Evolutionary conservation across 2,797 vertebrate species (phyloP), one percentile per base, ranked within the genome.

Genomic region (Lepus oiostolus): DNA sequence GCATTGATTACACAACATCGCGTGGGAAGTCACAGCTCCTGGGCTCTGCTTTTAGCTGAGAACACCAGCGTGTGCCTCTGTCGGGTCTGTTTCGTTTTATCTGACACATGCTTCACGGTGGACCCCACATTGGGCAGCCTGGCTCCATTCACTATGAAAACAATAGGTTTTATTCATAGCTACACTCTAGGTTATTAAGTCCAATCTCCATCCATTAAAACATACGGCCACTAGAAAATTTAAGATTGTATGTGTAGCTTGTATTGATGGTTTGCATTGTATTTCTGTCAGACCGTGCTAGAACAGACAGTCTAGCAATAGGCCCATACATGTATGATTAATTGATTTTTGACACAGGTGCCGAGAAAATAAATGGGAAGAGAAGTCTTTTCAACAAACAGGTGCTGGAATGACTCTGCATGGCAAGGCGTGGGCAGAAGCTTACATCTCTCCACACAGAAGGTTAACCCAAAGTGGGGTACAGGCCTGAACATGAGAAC

Each of bases 111-210:
- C 87, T 97, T 97, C 98, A 97, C 0, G 97, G 98, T 0, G 96
- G 97, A 35, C 95, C 97, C 97, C 2, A 5, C 47, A 0, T 0
- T 97, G 42, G 96, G 1, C 52, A 5, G 97, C 67, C 1, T 24
- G 42, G 97, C 93, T 7, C 16, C 83, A 2, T 19, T 65, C 9
- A 95, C 97, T 85, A 98, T 97, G 60, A 98, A 98, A 91, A 10
- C 85, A 0, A 58, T 58, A 19, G 14, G 19, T 19, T 58, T 58
- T 58, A 28, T 11, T n/a, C 7, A 3, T 4, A 50, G 50, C 62
- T 71, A 12, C 16, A 35, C 50, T 12, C 12, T 4, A 24, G 9
- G 30, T 38, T 35, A 28, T 8, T 21, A 68, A 52, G 17, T 17
- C 54, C 54, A 16, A 5, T 58, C 14, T 77, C 54, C 3, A 12